Evolutionary conservation across 2,888 invertebrate genomes (phyloP).

Genomic region (Pristionchus entomophagus): DNA sequence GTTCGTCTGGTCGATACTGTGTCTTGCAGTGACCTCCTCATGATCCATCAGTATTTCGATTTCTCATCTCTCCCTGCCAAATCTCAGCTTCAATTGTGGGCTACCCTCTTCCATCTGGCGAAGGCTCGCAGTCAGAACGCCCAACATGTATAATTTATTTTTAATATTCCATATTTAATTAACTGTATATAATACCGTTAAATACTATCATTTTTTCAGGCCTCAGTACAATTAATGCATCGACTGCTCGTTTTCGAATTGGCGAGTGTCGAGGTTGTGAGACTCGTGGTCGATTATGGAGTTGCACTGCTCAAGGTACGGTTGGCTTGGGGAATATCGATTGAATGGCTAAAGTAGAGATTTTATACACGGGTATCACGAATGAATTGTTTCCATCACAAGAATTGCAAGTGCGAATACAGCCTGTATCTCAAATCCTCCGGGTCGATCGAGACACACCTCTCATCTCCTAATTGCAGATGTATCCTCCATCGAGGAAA

Average conservation of each 20-base stretch:
- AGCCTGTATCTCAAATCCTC: neutral
- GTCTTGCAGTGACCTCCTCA: slow-evolving; percentile 1
- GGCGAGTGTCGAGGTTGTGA: neutral
- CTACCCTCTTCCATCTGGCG: neutral
- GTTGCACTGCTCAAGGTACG: slow-evolving; percentile 24
- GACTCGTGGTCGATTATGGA: slow-evolving; percentile 9
- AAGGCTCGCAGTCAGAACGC: neutral
- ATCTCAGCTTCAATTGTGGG: slow-evolving; percentile 1
- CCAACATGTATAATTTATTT: neutral
- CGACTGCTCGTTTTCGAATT: neutral
- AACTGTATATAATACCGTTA: neutral
- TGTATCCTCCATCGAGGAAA: neutral
- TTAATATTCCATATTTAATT: neutral
- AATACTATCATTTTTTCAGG: neutral
- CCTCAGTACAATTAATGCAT: slow-evolving; percentile 17
- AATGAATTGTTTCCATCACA: neutral
- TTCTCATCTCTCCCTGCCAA: neutral
- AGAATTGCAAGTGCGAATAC: neutral
- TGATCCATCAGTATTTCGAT: neutral
- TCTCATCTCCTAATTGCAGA: neutral
- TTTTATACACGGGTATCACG: neutral
- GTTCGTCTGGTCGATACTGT: too few relatives aligned
- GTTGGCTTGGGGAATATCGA: neutral
- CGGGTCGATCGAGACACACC: neutral
- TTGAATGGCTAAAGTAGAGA: neutral